A percentile compares a stretch with the other conserved stretches of the same genome.
Evolutionary conservation across 2,113 vertebrate species (phyloP).

Genomic region (Indicator indicator): DNA sequence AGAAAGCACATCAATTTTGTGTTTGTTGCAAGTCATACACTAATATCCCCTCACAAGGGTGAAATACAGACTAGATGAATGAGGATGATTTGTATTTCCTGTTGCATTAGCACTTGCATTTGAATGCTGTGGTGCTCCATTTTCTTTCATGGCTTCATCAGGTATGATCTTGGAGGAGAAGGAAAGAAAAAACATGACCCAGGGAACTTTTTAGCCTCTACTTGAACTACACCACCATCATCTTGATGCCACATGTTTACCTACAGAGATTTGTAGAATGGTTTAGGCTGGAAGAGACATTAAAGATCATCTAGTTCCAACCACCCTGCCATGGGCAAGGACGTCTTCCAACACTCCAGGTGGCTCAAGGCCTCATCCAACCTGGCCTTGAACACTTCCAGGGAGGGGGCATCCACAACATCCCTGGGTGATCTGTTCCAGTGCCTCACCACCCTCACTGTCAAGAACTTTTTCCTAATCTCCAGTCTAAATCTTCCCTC

Average conservation of each 20-base stretch:
- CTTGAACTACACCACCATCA: background rate
- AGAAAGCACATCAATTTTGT: conserved; percentile 30
- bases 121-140: background rate
- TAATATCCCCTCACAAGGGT: background rate
- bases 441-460: too few relatives aligned
- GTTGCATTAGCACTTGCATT: background rate
- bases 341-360: too few relatives aligned
- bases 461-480: too few relatives aligned
- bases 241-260: background rate
- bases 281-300: too few relatives aligned
- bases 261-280: background rate
- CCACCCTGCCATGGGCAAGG: too few relatives aligned
- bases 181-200: background rate
- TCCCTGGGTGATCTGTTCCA: too few relatives aligned
- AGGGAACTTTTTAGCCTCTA: background rate
- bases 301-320: too few relatives aligned
- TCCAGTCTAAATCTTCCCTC: too few relatives aligned
- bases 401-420: too few relatives aligned
- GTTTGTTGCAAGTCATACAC: conserved; percentile 25
- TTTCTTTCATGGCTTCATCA: background rate
- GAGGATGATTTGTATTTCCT: background rate
- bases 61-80: conserved; percentile 42
- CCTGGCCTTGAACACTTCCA: too few relatives aligned
- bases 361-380: too few relatives aligned
- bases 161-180: background rate